phyloP scores from a whole-genome alignment of 1,140 invertebrate genomes.

The Stegodyphus dumicola region DNA sequence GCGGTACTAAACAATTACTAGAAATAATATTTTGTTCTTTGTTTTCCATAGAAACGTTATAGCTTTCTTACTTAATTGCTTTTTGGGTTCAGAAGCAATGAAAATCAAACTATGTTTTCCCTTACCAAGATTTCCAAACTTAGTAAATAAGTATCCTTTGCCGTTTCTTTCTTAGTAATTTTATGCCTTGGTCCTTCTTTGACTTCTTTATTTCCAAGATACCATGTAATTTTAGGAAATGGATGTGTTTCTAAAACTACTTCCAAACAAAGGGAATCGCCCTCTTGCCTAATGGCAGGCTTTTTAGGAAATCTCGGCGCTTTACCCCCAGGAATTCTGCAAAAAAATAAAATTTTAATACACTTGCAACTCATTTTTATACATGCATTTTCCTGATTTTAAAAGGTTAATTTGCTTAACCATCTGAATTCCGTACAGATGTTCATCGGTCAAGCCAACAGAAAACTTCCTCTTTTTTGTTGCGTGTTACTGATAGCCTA shows the following conservation, averaged over 20 bases:
- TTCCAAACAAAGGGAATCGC: slow-evolving; percentile 94
- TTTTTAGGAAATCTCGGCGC: slow-evolving; percentile 96
- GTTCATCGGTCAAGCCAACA: too few species aligned
- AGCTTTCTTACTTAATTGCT: too few species aligned
- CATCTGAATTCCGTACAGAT: too few species aligned
- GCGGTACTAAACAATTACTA: too few species aligned
- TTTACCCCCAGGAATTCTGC: slow-evolving; percentile 90
- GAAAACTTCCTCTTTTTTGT: too few species aligned
- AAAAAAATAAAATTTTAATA: slow-evolving; percentile 2
- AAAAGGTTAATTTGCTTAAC: too few species aligned
- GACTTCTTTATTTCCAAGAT: slow-evolving; percentile 86
- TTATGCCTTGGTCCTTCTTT: slow-evolving; percentile 83
- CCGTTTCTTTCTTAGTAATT: slow-evolving; percentile 85
- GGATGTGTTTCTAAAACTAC: slow-evolving; percentile 94
- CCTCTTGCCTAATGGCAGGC: slow-evolving; percentile 94
- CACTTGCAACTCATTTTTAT: too few species aligned
- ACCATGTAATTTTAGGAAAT: slow-evolving; percentile 96
- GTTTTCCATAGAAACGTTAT: too few species aligned
- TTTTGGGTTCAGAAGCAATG: too few species aligned
- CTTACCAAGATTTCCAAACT: slow-evolving; percentile 77
- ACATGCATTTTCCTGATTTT: too few species aligned
- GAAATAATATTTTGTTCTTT: too few species aligned
- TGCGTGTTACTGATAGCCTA: too few species aligned
- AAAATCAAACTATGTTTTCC: background rate
- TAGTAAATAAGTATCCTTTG: slow-evolving; percentile 84